phyloP scores from a whole-genome alignment of 2,797 vertebrate species.

The Scolopax rusticola region DNA sequence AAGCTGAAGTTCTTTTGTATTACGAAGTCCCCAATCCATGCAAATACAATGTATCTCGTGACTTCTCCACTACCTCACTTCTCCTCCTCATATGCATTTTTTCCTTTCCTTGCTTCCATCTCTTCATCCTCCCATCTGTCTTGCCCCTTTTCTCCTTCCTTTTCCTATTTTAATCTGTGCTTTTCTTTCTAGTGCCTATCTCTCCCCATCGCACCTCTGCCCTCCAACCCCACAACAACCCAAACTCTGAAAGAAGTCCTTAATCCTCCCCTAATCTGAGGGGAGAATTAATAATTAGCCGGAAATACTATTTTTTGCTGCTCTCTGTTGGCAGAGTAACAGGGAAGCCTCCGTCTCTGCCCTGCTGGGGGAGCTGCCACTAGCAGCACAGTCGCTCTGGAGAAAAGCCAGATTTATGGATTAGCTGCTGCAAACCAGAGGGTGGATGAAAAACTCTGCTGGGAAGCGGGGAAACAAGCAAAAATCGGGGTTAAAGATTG shows the following conservation, averaged over 20 bases:
- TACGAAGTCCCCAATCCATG: neutral
- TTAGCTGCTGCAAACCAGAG: constrained; percentile 3
- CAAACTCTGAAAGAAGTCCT: neutral
- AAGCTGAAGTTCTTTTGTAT: neutral
- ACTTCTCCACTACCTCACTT: neutral
- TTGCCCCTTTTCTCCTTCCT: neutral
- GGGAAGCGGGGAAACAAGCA: neutral
- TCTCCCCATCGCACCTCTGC: neutral
- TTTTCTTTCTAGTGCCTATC: neutral
- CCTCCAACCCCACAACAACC: neutral
- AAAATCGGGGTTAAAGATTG: neutral
- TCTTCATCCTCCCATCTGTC: neutral
- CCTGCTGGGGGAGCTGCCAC: neutral
- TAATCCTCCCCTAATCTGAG: neutral
- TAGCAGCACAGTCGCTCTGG: neutral
- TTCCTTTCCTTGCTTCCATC: neutral
- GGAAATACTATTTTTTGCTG: constrained; percentile 25
- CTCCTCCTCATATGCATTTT: neutral
- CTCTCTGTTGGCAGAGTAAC: neutral
- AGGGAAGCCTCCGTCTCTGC: neutral
- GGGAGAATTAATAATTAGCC: neutral
- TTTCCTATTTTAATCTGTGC: neutral
- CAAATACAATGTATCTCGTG: neutral
- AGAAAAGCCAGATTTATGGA: neutral
- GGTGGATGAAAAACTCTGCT: neutral